Base-by-base conservation (phyloP, 2,797 vertebrate genomes). In the Acipenser oxyrinchus region DNA sequence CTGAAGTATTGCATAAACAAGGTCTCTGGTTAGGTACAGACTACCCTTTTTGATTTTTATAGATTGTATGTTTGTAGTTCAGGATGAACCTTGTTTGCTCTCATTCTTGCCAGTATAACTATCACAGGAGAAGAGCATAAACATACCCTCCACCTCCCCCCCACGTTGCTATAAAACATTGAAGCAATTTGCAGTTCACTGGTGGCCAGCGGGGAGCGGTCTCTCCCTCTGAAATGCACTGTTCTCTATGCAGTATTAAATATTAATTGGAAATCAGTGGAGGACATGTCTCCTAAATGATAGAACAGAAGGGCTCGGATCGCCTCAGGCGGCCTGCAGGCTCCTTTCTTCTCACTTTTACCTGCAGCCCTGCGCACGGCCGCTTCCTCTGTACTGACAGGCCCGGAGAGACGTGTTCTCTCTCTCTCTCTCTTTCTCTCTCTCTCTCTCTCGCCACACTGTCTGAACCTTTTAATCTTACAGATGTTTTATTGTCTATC, bases 241-340 rank as follows among this genome's bases (percentile, higher is more conserved):
- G 1, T 81, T 76, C 73, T 80, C 83, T 84, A 69, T 75, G 78
- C 76, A 63, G 72, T 81, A 86, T 89, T 76, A 80, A 85, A 76
- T 85, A 86, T 83, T 89, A 81, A 89, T 88, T 85, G 72, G 74
- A 75, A 85, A 87, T 84, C 74, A 77, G 86, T 86, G 83, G 82
- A 88, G 82, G 82, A 84, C 84, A 87, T 90, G 86, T 91, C 86
- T 86, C 81, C 83, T 91, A 90, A 88, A 75, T 88, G 87, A 87
- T 78, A 72, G 81, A 88, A 84, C 77, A 80, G 84, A 88, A 87
- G 83, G 85, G 79, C 77, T 66, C 72, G 76, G 83, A 81, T 66
- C 70, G 89, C 90, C 88, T 83, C 78, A 67, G 88, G 89, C 90
- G 76, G 86, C 83, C 89, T 80, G 79, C 84, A 75, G 88, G 91